These are phyloP conservation scores for Alentia gelatinosa DNA, from an alignment of 2,888 invertebrate species.

Conservation along the genomic window DNA sequence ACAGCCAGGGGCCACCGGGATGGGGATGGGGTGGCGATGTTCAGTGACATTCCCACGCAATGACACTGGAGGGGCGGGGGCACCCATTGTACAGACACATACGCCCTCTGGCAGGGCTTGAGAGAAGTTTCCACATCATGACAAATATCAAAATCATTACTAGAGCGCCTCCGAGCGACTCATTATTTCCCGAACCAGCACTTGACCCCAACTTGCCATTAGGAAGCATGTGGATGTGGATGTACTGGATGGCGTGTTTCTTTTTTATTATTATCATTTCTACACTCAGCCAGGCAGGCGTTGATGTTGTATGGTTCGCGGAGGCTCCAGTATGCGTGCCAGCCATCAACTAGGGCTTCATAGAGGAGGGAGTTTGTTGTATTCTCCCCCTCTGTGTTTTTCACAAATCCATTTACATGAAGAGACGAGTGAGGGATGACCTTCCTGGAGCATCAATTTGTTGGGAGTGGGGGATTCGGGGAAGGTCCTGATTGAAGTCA, in stretches of 20 bases:
- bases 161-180: background rate
- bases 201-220: background rate
- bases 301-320: too few relatives aligned
- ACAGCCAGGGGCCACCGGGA: background rate
- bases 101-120: too few relatives aligned
- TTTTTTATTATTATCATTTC: background rate
- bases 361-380: background rate
- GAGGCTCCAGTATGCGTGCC: background rate
- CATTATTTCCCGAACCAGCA: background rate
- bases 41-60: background rate
- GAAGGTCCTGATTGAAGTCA: background rate
- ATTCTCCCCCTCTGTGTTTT: background rate
- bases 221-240: background rate
- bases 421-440: background rate
- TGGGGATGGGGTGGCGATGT: background rate
- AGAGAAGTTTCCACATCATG: background rate
- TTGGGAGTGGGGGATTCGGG: background rate
- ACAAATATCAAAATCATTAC: constrained; percentile 1
- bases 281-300: too few relatives aligned
- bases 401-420: background rate
- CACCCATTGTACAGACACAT: too few relatives aligned
- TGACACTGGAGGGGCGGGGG: too few relatives aligned
- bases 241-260: background rate
- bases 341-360: background rate
- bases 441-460: background rate